Base-by-base conservation (phyloP, 2,797 vertebrate species). In the Nasua narica region DNA sequence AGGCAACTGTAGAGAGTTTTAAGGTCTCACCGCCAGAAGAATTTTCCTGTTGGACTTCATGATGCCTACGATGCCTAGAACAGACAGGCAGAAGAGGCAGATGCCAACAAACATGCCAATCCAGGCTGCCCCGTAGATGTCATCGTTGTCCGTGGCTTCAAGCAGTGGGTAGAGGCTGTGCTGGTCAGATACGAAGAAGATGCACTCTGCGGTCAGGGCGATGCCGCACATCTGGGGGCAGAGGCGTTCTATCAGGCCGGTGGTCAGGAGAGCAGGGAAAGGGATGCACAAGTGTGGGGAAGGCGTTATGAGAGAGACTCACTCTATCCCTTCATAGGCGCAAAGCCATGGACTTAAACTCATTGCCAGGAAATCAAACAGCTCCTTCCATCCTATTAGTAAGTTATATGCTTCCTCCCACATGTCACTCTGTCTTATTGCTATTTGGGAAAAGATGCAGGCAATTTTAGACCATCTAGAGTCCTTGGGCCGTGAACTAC, bases 41-140 rank as follows among this genome's bases (percentile, higher is more conserved):
- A 99, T 96, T 82, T 98, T 98, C 96, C 98, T 98, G 96, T 82
- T 99, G 43, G 98, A 98, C 87, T 98, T 98, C 92, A 98, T 88
- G 96, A 99, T 98, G 93, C 98, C 99, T 54, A 98, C 0, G 4
- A 99, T 98, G 46, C 98, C 99, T 37, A 99, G 97, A 50, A 99
- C 78, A 3, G 99, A 98, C 10, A 99, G 96, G 56, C 98, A 98
- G 96, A 99, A 99, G 92, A 99, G 98, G 56, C 98, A 98, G 97
- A 99, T 98, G 58, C 99, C 99, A 0, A 99, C 98, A 84, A 99
- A 99, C 90, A 99, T 98, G 90, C 99, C 99, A 4, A 99, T 99
- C 99, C 99, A 99, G 93, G 99, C 98, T 0, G 99, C 99, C 7
- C 98, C 98, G 0, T 98, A 98, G 97, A 99, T 98, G 91, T 98